Percentiles rank a stretch among this genome's conserved stretches.
Conservation (phyloP, 1,140 invertebrate genomes). For the Charaxes varanes region DNA sequence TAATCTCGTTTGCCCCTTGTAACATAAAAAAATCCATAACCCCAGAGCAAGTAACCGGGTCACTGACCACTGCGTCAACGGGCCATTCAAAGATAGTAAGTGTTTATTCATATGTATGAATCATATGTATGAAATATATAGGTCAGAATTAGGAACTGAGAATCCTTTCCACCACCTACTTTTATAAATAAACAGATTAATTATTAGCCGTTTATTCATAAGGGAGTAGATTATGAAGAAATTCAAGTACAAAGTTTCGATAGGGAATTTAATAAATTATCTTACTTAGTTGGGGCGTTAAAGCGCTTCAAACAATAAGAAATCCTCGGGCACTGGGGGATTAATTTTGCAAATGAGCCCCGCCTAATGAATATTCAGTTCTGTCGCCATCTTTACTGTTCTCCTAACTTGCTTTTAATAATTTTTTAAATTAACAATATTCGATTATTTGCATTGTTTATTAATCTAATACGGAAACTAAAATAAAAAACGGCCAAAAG, state of each 20-base stretch:
- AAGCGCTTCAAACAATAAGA: constrained; percentile 13
- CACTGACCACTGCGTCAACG: too few relatives aligned
- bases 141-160: too few relatives aligned
- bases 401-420: constrained; percentile 16
- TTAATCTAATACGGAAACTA: not conserved
- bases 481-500: too few relatives aligned
- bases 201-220: constrained; percentile 2
- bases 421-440: constrained; percentile 11
- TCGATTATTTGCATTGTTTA: too few relatives aligned
- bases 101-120: too few relatives aligned
- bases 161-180: too few relatives aligned
- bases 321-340: constrained; percentile 18
- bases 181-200: not conserved
- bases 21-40: too few relatives aligned
- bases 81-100: too few relatives aligned
- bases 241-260: constrained; percentile 12
- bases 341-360: constrained; percentile 37
- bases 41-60: too few relatives aligned
- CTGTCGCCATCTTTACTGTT: constrained; percentile 12
- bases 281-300: constrained; percentile 7
- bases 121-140: too few relatives aligned
- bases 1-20: too few relatives aligned
- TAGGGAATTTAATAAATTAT: constrained; percentile 14
- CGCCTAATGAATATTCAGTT: constrained; percentile 32
- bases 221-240: constrained; percentile 12